Evolutionary conservation across 1,140 invertebrate species (phyloP).

Genomic region (Leptinotarsa lineolata): DNA sequence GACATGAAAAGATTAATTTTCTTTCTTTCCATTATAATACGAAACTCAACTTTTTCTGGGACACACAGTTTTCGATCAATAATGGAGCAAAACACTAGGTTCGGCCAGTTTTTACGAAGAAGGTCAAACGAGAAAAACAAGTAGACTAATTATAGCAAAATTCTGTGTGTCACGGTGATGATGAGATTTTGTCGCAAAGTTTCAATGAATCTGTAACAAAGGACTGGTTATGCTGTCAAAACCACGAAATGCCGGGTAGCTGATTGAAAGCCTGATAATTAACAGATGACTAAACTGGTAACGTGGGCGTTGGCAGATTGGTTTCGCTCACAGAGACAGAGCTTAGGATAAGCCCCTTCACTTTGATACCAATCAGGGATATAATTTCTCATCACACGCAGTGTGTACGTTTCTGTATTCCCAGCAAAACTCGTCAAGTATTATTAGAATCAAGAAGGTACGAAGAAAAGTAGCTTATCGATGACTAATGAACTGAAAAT

Average conservation of each 20-base stretch:
- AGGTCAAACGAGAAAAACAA: background rate
- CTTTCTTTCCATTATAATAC: too few relatives aligned
- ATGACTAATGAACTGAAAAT: too few relatives aligned
- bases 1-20: too few relatives aligned
- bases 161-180: background rate
- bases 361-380: too few relatives aligned
- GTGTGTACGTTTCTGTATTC: too few relatives aligned
- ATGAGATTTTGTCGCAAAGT: background rate
- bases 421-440: too few relatives aligned
- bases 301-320: background rate
- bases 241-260: background rate
- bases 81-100: background rate
- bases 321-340: background rate
- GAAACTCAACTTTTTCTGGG: too few relatives aligned
- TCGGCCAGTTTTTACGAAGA: background rate
- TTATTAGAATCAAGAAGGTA: too few relatives aligned
- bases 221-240: background rate
- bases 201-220: slow-evolving; percentile 1
- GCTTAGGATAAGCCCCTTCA: too few relatives aligned
- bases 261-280: background rate
- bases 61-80: background rate
- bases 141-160: background rate
- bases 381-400: too few relatives aligned
- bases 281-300: background rate
- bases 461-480: too few relatives aligned